Evolutionary conservation across 2,888 invertebrate species (phyloP), one percentile per base, ranked within the genome.

Genomic region (Syritta pipiens): DNA sequence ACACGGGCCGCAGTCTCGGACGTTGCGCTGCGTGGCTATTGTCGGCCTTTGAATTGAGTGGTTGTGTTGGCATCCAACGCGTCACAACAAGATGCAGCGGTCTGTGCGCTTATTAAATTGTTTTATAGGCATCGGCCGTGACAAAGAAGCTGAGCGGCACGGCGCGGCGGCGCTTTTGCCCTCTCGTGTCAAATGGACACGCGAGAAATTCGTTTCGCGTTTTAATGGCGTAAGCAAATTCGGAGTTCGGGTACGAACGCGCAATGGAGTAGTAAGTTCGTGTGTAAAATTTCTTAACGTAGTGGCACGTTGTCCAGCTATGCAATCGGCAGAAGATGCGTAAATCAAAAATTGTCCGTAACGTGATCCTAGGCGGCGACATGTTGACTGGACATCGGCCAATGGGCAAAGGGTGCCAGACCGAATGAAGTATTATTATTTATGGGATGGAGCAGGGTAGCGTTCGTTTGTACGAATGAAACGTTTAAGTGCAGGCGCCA

Each of bases 201-300:
- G n/a, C n/a, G 7, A 30, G 46, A 60, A 75, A 75, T 75, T 53
- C 59, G 60, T 40, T 60, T 51, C 53, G 53, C 74, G 48, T 67
- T 75, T 74, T 65, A 74, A 74, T 74, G 51, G 65, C n/a, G 17
- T 44, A 67, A 37, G 67, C 60, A 60, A 60, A 48, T 67, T 75
- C 6, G 19, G 46, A 60, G 60, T 67, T 49, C 26, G 17, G 46
- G 22, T 60, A 20, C 40, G 3, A 3, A n/a, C 12, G 24, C 55
- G 65, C 44, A 51, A 44, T n/a, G n/a, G n/a, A n/a, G n/a, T n/a
- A n/a, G n/a, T n/a, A n/a, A n/a, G n/a, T n/a, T n/a, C n/a, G n/a
- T 46, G 67, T 59, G 9, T 7, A 60, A 60, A 60, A 75, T 67
- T 67, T 67, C 67, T 67, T 37, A 24, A 24, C 26, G 17, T 22